Evolutionary conservation across 1,140 invertebrate genomes (phyloP).

Genomic region (Pogonus chalceus): DNA sequence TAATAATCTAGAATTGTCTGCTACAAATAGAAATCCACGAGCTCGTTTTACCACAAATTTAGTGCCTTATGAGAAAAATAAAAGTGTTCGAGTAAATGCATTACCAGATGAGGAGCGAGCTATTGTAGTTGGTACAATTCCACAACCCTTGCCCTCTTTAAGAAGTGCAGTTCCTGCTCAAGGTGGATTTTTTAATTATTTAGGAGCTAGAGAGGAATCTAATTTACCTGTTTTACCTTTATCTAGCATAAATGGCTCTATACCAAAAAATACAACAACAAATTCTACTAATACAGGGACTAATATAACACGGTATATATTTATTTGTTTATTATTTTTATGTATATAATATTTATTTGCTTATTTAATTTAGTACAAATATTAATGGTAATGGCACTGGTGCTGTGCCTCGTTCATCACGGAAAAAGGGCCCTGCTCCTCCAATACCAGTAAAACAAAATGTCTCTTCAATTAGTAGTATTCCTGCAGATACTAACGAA

Average conservation of each 20-base stretch:
- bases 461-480: not conserved
- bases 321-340: not conserved
- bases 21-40: not conserved
- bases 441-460: slow-evolving; percentile 9
- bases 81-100: not conserved
- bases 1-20: not conserved
- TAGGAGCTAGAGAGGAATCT: not conserved
- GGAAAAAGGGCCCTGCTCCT: slow-evolving; percentile 19
- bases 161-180: too few relatives aligned
- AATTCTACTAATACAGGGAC: too few relatives aligned
- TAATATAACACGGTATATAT: not conserved
- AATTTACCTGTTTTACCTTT: not conserved
- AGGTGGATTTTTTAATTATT: not conserved
- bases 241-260: too few relatives aligned
- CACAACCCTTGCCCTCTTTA: too few relatives aligned
- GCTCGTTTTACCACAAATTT: not conserved
- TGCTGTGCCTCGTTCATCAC: not conserved
- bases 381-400: not conserved
- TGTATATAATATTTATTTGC: not conserved
- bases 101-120: not conserved
- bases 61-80: not conserved
- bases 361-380: not conserved
- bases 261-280: too few relatives aligned
- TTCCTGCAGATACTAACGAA: not conserved
- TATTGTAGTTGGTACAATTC: too few relatives aligned